Conservation (phyloP, 2,113 vertebrate species). For the Panurus biarmicus region DNA sequence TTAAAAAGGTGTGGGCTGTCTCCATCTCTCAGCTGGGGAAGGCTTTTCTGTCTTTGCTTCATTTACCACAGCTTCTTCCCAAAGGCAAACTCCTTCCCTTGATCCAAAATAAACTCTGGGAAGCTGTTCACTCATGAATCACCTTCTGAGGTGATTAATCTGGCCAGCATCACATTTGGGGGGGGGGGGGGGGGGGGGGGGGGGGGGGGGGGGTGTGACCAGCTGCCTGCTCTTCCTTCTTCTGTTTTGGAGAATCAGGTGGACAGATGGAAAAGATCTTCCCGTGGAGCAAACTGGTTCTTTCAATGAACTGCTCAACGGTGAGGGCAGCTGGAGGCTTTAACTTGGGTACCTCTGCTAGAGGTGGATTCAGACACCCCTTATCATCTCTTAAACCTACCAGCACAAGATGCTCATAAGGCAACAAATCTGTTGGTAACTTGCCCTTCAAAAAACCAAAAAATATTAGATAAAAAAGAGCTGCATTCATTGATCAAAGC, state of each 20-base stretch:
- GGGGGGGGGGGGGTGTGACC: neutral
- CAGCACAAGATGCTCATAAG: neutral
- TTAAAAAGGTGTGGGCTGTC: neutral
- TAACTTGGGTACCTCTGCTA: neutral
- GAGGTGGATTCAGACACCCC: neutral
- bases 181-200: fast-evolving
- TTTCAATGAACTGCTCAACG: neutral
- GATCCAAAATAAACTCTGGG: slow-evolving; percentile 9
- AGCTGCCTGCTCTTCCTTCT: neutral
- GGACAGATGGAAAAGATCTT: slow-evolving; percentile 6
- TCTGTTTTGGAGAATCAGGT: neutral
- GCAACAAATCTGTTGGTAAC: neutral
- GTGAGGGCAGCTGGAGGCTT: neutral
- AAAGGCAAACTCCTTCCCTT: neutral
- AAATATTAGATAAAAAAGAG: neutral
- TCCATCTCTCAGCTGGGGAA: neutral
- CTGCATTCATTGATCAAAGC: neutral
- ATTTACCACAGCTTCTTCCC: slow-evolving; percentile 18
- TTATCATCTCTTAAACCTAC: neutral
- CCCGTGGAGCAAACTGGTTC: neutral
- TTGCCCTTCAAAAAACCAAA: neutral
- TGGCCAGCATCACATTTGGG: neutral
- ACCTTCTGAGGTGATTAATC: neutral
- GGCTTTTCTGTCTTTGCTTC: neutral
- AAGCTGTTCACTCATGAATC: neutral